Conservation (phyloP, 2,113 vertebrate species). For the Galemys pyrenaicus region DNA sequence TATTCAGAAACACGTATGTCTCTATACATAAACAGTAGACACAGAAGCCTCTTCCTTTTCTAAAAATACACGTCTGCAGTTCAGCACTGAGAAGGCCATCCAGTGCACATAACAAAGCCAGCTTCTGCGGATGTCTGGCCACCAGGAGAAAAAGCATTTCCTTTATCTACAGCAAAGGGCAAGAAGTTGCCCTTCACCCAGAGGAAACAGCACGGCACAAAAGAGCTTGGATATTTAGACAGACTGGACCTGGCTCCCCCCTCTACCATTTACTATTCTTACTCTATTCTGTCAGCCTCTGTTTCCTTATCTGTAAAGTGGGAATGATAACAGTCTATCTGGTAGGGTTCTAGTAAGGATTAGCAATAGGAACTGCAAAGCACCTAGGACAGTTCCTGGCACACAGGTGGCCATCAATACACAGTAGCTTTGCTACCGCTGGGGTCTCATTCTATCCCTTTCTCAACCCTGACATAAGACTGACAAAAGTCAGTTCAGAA, state of each 20-base stretch:
- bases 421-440: background rate
- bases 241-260: background rate
- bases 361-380: background rate
- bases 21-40: conserved; percentile 9
- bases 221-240: background rate
- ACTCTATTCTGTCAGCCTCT: background rate
- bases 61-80: conserved; percentile 64
- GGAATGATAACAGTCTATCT: background rate
- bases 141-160: conserved; percentile 68
- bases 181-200: background rate
- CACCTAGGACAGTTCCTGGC: background rate
- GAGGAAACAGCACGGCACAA: background rate
- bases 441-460: background rate
- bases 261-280: background rate
- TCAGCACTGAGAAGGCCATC: conserved; percentile 3
- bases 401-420: background rate
- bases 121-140: conserved; percentile 6
- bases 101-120: conserved; percentile 48
- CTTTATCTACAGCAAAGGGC: conserved; percentile 43
- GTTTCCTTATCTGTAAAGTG: background rate
- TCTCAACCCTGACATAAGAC: background rate
- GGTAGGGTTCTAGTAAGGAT: background rate
- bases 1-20: background rate
- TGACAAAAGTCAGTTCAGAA: background rate
- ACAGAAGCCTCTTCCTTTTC: conserved; percentile 65